Percentiles rank a stretch among this genome's conserved stretches.
Evolutionary conservation across 2,113 vertebrate genomes (phyloP).

Genomic region (Hassar affinis): DNA sequence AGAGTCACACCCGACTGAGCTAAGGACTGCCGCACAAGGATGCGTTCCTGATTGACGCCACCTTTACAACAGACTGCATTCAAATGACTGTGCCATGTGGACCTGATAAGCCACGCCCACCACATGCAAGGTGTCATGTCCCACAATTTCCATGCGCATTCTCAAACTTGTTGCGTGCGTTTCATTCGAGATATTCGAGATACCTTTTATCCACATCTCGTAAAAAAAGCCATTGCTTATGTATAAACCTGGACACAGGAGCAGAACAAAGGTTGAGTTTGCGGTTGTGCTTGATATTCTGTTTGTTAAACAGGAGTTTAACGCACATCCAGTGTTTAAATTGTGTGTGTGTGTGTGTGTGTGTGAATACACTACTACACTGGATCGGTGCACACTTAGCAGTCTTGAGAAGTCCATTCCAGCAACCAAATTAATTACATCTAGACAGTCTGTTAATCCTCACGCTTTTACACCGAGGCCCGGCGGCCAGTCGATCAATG

Average conservation of each 20-base stretch:
- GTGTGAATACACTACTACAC: constrained; percentile 36
- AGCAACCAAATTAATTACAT: constrained; percentile 56
- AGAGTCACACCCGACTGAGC: too few relatives aligned
- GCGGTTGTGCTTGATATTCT: neutral
- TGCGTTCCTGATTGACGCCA: too few relatives aligned
- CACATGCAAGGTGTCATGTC: too few relatives aligned
- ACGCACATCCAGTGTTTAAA: neutral
- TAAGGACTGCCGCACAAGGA: too few relatives aligned
- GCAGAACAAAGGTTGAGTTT: neutral
- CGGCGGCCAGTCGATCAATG: constrained; percentile 54
- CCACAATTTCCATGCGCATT: too few relatives aligned
- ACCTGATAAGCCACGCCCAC: too few relatives aligned
- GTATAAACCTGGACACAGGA: neutral
- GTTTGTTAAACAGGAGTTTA: neutral
- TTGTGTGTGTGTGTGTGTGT: neutral
- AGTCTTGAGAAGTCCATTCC: constrained; percentile 55
- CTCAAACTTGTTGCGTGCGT: too few relatives aligned
- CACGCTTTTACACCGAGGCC: constrained; percentile 54
- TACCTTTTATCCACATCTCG: too few relatives aligned
- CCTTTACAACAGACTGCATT: too few relatives aligned
- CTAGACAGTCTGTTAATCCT: constrained; percentile 59
- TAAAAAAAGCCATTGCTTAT: too few relatives aligned
- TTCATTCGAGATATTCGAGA: too few relatives aligned
- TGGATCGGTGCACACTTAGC: constrained; percentile 51
- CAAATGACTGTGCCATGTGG: too few relatives aligned